Conservation (phyloP, 2,888 invertebrate species). For the Andrena camellia region DNA sequence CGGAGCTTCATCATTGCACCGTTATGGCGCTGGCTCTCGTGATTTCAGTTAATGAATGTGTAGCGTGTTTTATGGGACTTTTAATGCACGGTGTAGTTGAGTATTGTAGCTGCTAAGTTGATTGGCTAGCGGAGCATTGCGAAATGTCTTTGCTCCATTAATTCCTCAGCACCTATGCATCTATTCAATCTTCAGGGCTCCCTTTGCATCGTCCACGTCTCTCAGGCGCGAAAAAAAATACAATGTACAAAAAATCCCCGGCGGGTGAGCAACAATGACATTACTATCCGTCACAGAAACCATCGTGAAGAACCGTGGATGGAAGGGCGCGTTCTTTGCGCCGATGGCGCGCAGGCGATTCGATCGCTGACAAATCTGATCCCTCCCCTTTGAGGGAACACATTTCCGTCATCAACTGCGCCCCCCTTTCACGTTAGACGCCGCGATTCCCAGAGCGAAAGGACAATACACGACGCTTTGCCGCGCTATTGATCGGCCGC, state of each 20-base stretch:
- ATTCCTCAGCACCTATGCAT: too few relatives aligned
- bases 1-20: too few relatives aligned
- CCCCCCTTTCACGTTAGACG: slow-evolving; percentile 42
- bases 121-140: too few relatives aligned
- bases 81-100: too few relatives aligned
- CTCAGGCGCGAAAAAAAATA: not conserved
- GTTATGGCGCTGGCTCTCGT: too few relatives aligned
- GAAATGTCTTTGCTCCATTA: too few relatives aligned
- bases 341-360: slow-evolving; percentile 8
- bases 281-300: slow-evolving; percentile 9
- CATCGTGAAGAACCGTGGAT: slow-evolving; percentile 6
- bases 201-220: not conserved
- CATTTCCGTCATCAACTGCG: slow-evolving; percentile 52
- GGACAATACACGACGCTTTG: slow-evolving; percentile 54
- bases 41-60: too few relatives aligned
- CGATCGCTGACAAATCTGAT: slow-evolving; percentile 49
- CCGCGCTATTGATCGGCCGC: slow-evolving; percentile 49
- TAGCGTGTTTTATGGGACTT: too few relatives aligned
- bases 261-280: not conserved
- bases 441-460: slow-evolving; percentile 41
- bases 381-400: slow-evolving; percentile 40
- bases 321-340: not conserved
- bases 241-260: not conserved
- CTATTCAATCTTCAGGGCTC: too few relatives aligned
- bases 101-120: too few relatives aligned